Conservation (phyloP, 2,797 vertebrate species). For the Tauraco hartlaubi region DNA sequence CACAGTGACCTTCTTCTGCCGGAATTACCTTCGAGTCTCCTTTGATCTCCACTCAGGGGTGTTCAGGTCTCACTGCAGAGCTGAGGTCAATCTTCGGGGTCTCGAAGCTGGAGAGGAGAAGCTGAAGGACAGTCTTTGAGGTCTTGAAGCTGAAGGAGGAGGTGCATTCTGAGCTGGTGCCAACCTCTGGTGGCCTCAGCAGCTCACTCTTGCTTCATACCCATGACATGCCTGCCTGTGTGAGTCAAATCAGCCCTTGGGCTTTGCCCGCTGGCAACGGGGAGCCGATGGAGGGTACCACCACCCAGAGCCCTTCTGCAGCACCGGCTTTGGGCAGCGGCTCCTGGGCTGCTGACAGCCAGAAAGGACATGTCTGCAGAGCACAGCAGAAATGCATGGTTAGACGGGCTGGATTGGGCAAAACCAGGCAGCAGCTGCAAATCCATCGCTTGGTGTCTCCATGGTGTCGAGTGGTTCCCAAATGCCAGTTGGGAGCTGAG, state of each 20-base stretch:
- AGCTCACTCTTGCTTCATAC: not conserved
- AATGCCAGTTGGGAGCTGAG: rapidly evolving
- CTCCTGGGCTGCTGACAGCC: rapidly evolving
- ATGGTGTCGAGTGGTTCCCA: rapidly evolving
- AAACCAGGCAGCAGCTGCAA: not conserved
- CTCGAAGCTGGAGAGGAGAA: not conserved
- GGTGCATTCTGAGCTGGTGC: not conserved
- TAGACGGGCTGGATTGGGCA: not conserved
- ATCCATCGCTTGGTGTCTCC: rapidly evolving
- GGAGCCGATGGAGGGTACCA: not conserved
- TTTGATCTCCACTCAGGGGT: slow-evolving; percentile 6
- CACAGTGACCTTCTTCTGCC: not conserved
- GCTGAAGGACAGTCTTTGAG: not conserved
- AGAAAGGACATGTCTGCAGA: rapidly evolving
- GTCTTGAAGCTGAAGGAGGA: not conserved
- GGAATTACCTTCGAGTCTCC: not conserved
- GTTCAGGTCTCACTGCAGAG: not conserved
- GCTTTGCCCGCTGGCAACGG: not conserved
- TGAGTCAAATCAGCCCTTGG: not conserved
- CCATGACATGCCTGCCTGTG: rapidly evolving
- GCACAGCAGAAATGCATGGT: not conserved
- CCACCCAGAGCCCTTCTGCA: not conserved
- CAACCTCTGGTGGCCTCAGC: not conserved
- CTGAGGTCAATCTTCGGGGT: not conserved
- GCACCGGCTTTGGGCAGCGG: not conserved